Conservation (phyloP, 2,113 vertebrate genomes). For the Camelus bactrianus region DNA sequence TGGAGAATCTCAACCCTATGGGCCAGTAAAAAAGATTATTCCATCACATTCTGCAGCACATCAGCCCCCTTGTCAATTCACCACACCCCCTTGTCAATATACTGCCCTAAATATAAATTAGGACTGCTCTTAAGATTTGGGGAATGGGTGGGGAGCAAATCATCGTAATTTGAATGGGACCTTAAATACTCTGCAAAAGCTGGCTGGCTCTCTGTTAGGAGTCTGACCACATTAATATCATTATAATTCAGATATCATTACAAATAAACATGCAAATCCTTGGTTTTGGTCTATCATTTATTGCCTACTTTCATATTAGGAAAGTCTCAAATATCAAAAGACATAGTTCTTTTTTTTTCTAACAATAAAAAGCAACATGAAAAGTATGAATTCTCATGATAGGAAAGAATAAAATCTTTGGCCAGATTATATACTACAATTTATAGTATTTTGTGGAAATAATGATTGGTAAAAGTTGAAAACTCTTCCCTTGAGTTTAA, state of each 20-base stretch:
- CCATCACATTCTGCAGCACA: neutral
- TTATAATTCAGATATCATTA: neutral
- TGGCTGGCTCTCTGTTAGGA: neutral
- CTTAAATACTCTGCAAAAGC: neutral
- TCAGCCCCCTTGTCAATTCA: neutral
- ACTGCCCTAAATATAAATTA: neutral
- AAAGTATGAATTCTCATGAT: slow-evolving; percentile 3
- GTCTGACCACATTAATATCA: neutral
- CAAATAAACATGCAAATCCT: neutral
- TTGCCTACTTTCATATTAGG: neutral
- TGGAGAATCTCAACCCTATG: neutral
- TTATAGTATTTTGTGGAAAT: neutral
- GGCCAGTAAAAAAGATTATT: neutral
- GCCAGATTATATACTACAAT: neutral
- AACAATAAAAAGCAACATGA: neutral
- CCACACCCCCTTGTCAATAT: neutral
- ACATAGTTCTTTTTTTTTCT: neutral
- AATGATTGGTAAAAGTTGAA: neutral
- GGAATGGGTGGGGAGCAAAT: neutral
- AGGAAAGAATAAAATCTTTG: slow-evolving; percentile 36
- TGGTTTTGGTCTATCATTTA: neutral
- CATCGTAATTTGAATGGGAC: neutral
- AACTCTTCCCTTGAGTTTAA: neutral
- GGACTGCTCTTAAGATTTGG: neutral
- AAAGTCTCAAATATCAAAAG: neutral